Conservation (phyloP, 2,113 vertebrate species). For the Vidua chalybeata region DNA sequence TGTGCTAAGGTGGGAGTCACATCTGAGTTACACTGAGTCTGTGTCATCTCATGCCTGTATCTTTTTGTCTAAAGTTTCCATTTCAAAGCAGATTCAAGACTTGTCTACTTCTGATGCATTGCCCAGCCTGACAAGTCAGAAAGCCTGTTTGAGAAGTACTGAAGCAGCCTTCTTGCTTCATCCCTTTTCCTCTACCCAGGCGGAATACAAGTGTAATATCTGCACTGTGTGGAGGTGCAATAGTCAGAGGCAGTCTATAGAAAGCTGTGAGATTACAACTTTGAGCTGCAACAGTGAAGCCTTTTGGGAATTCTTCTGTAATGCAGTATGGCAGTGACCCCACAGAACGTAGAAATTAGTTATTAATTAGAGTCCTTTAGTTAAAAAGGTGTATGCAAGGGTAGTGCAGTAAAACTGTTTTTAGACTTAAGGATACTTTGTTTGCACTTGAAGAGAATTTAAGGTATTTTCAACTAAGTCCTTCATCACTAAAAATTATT, state of each 20-base stretch:
- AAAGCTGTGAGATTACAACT: not conserved
- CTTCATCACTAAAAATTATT: not conserved
- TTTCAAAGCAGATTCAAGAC: not conserved
- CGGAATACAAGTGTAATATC: not conserved
- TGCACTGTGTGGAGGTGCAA: not conserved
- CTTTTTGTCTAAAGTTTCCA: not conserved
- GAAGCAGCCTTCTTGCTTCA: not conserved
- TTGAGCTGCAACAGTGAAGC: not conserved
- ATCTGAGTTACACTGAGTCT: not conserved
- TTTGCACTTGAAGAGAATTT: not conserved
- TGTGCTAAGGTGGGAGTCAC: not conserved
- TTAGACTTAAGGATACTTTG: not conserved
- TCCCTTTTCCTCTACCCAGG: not conserved
- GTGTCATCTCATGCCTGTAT: not conserved
- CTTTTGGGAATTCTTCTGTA: not conserved
- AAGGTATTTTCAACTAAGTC: not conserved
- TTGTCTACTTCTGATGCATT: not conserved
- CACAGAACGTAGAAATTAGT: not conserved
- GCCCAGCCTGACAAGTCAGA: not conserved
- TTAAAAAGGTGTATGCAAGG: not conserved
- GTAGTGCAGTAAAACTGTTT: not conserved
- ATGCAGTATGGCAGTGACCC: not conserved
- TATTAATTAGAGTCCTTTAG: not conserved
- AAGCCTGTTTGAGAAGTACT: not conserved
- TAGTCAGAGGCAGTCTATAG: not conserved